phyloP scores from a whole-genome alignment of 2,888 invertebrate genomes.

The Metallyticus violacea region DNA sequence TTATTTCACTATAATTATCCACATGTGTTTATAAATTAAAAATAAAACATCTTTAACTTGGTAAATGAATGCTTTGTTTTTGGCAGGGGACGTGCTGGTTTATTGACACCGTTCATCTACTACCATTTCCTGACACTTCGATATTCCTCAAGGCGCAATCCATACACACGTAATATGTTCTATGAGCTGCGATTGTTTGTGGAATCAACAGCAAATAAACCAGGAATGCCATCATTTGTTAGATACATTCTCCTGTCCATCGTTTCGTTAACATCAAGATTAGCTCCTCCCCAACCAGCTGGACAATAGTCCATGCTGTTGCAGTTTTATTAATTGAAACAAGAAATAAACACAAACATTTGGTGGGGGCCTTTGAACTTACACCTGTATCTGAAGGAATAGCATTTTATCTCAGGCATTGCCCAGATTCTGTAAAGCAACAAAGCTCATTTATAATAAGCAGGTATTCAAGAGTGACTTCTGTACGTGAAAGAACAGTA shows the following conservation, averaged over 20 bases:
- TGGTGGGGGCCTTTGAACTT: slow-evolving; percentile 4
- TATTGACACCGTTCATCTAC: slow-evolving; percentile 93
- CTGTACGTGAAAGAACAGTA: not conserved
- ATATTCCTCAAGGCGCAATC: slow-evolving; percentile 92
- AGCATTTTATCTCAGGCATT: not conserved
- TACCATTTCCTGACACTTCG: slow-evolving; percentile 93
- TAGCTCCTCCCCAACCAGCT: slow-evolving; percentile 64
- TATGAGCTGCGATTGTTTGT: slow-evolving; percentile 74
- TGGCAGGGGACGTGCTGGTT: slow-evolving; percentile 82
- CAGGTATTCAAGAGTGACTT: not conserved
- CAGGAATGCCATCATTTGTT: slow-evolving; percentile 66
- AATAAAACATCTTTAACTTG: no score
- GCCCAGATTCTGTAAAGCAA: not conserved
- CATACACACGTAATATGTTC: slow-evolving; percentile 92
- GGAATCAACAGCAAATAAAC: slow-evolving; percentile 65
- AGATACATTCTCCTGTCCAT: slow-evolving; percentile 57
- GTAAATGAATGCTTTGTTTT: slow-evolving; percentile 28
- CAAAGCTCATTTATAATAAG: not conserved
- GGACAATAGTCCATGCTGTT: not conserved
- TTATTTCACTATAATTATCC: no score
- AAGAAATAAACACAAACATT: not conserved
- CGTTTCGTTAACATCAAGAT: slow-evolving; percentile 69
- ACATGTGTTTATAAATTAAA: no score
- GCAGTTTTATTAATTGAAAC: not conserved
- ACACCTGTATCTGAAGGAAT: not conserved